Percentiles rank a stretch among this genome's conserved stretches.
These are phyloP conservation scores for Dasyprocta punctata DNA, from an alignment of 2,113 vertebrate genomes.

Conservation along the genomic window DNA sequence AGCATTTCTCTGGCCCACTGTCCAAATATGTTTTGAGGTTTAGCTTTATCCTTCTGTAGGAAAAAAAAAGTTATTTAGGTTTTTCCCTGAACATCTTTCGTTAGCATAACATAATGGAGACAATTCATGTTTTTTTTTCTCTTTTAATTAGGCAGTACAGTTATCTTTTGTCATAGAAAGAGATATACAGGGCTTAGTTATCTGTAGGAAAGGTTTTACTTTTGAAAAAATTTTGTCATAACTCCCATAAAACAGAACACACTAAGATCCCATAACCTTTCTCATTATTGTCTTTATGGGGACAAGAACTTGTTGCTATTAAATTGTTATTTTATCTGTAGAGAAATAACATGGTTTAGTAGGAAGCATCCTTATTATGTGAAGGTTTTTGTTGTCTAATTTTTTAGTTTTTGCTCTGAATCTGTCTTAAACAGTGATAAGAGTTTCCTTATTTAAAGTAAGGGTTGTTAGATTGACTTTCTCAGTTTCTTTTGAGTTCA, in stretches of 20 bases:
- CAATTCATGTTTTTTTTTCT: background rate
- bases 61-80: background rate
- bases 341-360: background rate
- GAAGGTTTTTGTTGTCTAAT: background rate
- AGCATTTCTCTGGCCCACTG: background rate
- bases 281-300: background rate
- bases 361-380: background rate
- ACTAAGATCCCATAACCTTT: background rate
- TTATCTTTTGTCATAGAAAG: background rate
- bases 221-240: background rate
- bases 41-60: background rate
- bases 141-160: background rate
- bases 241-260: background rate
- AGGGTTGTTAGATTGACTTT: background rate
- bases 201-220: background rate
- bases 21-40: background rate
- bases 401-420: background rate
- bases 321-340: background rate
- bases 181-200: background rate
- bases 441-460: background rate
- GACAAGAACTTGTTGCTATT: slow-evolving; percentile 14
- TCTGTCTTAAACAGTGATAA: background rate
- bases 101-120: background rate
- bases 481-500: background rate
- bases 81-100: background rate